phyloP scores from a whole-genome alignment of 1,140 invertebrate species.

The Drosophila mauritiana region DNA sequence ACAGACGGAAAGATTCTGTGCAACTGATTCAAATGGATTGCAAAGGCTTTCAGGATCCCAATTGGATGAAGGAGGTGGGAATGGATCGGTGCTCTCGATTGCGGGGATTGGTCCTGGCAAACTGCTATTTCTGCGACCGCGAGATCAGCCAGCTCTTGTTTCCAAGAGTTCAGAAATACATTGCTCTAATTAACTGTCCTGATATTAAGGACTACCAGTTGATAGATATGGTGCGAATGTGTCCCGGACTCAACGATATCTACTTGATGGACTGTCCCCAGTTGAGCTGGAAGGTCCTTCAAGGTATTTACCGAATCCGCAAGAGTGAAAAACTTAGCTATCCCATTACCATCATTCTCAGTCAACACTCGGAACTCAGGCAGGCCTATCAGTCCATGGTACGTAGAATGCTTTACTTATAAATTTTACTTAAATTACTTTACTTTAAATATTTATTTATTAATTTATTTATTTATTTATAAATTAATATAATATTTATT shows the following conservation, averaged over 20 bases:
- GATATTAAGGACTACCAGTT: constrained; percentile 4
- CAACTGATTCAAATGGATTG: not conserved
- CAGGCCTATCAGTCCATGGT: constrained; percentile 4
- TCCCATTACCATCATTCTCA: constrained; percentile 1
- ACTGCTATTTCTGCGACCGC: not conserved
- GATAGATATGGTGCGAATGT: not conserved
- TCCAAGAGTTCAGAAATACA: constrained; percentile 3
- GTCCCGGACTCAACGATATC: constrained; percentile 1
- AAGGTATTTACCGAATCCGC: constrained; percentile 6
- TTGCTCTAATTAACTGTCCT: not conserved
- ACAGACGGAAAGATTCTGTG: not conserved
- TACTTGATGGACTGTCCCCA: constrained; percentile 6
- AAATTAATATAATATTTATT: not conserved
- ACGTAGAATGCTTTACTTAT: not conserved
- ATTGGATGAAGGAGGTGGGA: not conserved
- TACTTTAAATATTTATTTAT: not conserved
- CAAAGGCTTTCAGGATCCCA: not conserved
- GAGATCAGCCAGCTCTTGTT: not conserved
- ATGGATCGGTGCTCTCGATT: not conserved
- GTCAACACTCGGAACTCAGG: not conserved
- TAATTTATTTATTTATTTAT: not conserved
- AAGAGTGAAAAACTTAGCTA: constrained; percentile 4
- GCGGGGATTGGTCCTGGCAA: not conserved
- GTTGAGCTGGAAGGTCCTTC: constrained; percentile 5
- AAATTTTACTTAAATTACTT: not conserved